Base-by-base conservation (phyloP, 2,888 invertebrate genomes). In the Odontomyia ornata region DNA sequence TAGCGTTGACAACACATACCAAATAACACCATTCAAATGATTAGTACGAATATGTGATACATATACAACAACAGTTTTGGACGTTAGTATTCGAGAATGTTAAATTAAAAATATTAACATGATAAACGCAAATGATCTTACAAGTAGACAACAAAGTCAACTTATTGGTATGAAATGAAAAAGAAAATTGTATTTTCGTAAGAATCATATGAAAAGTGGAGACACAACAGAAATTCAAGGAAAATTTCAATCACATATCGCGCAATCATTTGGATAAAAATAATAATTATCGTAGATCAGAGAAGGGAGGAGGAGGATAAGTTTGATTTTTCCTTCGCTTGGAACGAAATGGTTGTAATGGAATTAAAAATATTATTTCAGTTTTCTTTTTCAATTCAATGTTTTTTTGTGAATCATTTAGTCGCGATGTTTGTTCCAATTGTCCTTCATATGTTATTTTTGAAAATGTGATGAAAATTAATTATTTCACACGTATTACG, bases 191-290 rank as follows among this genome's bases (percentile, higher is more conserved):
- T 67, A 43, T 43, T 36, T 67, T 27, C 9, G 21, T 11, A 21
- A 15, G 5, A 21, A 18, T 43, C 30, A 64, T 18, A 67, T 13
- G 28, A 43, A 43, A 64, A 64, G 4, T 18, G 3, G 52, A n/a
- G 52, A 52, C 7, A 52, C 52, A 60, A 60, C 57, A 25, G 21
- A 21, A 25, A 9, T 23, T 5, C 23, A 60, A 60, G 57, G 18
- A 60, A 60, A 60, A 60, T 60, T 60, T 65, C 47, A 69, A 23
- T 47, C 23, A 13, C 47, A 69, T 43, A n/a, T 69, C 47, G 69
- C 60, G 73, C 30, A 73, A 73, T 73, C 23, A 57, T 73, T 56
- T 18, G 71, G 71, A 72, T 72, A 72, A 72, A 72, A 72, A 72
- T 72, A 72, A 64, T 64, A 28, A 30, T 36, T 23, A 23, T 23